Conservation (phyloP, 2,113 vertebrate species). For the Scomber scombrus region DNA sequence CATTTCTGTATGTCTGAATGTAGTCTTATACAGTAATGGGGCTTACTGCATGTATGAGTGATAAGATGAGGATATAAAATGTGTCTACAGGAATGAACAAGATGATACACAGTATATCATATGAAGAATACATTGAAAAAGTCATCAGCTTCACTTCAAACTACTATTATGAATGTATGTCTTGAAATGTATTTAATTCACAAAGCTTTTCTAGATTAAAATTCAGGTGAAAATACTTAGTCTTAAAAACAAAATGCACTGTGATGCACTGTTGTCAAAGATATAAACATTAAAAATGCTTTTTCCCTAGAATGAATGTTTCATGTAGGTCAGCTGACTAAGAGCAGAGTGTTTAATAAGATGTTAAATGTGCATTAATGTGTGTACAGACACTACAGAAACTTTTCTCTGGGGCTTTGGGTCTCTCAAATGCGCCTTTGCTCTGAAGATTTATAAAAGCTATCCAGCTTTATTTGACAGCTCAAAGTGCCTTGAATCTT, state of each 20-base stretch:
- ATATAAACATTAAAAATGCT: background rate
- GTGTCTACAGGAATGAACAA: too few species aligned
- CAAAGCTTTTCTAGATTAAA: too few species aligned
- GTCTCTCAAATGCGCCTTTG: background rate
- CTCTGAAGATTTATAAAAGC: slow-evolving; percentile 5
- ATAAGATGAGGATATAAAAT: too few species aligned
- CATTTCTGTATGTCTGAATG: too few species aligned
- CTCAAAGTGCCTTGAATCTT: background rate
- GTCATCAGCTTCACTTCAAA: too few species aligned
- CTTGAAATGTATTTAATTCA: background rate
- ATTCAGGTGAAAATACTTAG: background rate
- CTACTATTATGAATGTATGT: background rate
- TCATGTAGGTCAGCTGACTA: background rate
- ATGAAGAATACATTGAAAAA: too few species aligned
- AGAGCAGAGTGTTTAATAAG: background rate
- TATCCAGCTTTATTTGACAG: slow-evolving; percentile 3
- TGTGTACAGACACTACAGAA: background rate
- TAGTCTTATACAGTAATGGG: too few species aligned
- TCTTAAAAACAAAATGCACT: background rate
- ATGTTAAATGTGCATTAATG: slow-evolving; percentile 5
- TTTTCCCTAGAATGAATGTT: background rate
- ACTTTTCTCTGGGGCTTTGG: slow-evolving; percentile 5
- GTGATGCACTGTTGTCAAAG: background rate
- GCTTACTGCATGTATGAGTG: too few species aligned
- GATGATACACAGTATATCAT: too few species aligned